Percentiles rank a stretch among this genome's conserved stretches.
Conservation (phyloP, 2,113 vertebrate species). For the Aptenodytes forsteri region DNA sequence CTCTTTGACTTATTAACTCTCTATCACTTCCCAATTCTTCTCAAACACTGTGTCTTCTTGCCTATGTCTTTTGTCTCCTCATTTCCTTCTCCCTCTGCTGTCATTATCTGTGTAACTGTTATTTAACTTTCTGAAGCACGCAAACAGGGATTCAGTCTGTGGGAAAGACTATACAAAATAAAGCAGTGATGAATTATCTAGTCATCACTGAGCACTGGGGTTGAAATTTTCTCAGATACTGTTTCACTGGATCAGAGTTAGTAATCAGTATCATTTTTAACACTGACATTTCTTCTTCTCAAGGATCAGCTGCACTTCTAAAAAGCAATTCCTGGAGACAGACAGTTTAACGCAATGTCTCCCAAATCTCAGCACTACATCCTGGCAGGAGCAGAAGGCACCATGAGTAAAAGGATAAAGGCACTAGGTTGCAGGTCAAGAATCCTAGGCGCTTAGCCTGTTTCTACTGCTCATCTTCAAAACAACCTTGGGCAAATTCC, state of each 20-base stretch:
- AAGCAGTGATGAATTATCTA: slow-evolving; percentile 2
- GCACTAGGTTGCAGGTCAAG: background rate
- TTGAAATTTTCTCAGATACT: background rate
- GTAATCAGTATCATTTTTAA: background rate
- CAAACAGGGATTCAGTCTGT: background rate
- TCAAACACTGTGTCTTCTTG: background rate
- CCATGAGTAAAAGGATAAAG: background rate
- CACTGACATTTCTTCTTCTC: slow-evolving; percentile 29
- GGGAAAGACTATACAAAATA: background rate
- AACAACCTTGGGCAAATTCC: background rate
- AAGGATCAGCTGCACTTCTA: slow-evolving; percentile 6
- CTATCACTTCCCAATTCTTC: background rate
- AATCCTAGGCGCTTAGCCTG: background rate
- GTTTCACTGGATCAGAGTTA: slow-evolving; percentile 5
- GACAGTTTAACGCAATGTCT: background rate
- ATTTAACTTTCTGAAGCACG: background rate
- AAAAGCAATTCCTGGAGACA: background rate
- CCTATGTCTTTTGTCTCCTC: background rate
- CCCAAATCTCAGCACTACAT: background rate
- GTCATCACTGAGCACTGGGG: background rate
- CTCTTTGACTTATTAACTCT: background rate
- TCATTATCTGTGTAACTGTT: background rate
- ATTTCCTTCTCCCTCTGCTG: background rate
- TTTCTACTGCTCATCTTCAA: background rate
- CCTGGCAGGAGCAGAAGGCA: background rate